Evolutionary conservation across 2,888 invertebrate species (phyloP), one percentile per base, ranked within the genome.

Genomic region (Oscheius sp.): DNA sequence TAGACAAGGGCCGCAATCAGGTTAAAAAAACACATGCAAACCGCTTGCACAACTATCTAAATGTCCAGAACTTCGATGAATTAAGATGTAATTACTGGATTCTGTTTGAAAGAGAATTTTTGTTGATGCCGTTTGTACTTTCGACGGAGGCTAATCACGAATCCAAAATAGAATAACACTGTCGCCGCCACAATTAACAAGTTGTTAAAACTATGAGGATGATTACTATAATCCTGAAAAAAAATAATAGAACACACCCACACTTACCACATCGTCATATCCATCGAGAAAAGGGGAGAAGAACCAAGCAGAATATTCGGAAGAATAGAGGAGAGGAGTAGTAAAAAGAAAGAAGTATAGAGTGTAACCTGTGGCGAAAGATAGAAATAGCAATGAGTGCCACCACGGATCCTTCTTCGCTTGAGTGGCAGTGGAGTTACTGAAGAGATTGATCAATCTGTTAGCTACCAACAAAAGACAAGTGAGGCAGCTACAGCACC

Each of bases 351-450:
- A 17, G 33, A 54, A 54, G 9, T 54, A 54, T 5, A 33, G 33
- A 20, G 20, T n/a, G n/a, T 66, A 66, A n/a, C n/a, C n/a, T n/a
- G n/a, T n/a, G 33, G 56, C 1, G 14, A 66, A 6, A 12, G 56
- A 33, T 17, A 56, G 12, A 1, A 26, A 6, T 14, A 66, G 26
- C 22, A 17, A 32, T n/a, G n/a, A n/a, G n/a, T n/a, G n/a, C n/a
- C n/a, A n/a, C n/a, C n/a, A n/a, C n/a, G n/a, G n/a, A n/a, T n/a
- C n/a, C n/a, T n/a, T n/a, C n/a, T n/a, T n/a, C n/a, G n/a, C n/a
- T n/a, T n/a, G n/a, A n/a, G n/a, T n/a, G n/a, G n/a, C n/a, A n/a
- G n/a, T n/a, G n/a, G n/a, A n/a, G n/a, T n/a, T n/a, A 12, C 41
- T 41, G 41, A 41, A 41, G 20, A 41, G 41, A 12, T 41, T 20